A percentile compares a stretch with the other conserved stretches of the same genome.
These are phyloP conservation scores for Caradrina clavipalpis DNA, from an alignment of 2,888 invertebrate species.

Conservation along the genomic window DNA sequence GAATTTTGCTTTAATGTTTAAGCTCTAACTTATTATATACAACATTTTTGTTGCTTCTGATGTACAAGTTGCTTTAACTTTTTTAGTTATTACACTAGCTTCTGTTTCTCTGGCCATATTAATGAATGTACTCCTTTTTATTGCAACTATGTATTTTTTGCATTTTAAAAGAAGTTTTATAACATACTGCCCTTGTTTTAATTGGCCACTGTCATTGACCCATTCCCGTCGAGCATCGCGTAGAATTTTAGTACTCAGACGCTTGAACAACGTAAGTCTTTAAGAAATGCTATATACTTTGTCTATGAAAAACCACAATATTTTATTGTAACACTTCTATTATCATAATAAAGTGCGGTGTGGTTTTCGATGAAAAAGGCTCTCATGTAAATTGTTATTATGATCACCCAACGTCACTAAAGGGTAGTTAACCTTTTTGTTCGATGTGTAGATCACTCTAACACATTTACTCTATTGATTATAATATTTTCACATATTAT, in stretches of 20 bases:
- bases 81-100: constrained; percentile 25
- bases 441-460: constrained; percentile 73
- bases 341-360: constrained; percentile 64
- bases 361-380: constrained; percentile 76
- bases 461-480: constrained; percentile 73
- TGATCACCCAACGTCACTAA: constrained; percentile 72
- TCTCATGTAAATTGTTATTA: constrained; percentile 79
- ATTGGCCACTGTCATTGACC: constrained; percentile 22
- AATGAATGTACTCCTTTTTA: constrained; percentile 26
- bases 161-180: constrained; percentile 27
- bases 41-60: constrained; percentile 24
- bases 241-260: constrained; percentile 68
- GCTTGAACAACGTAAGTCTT: constrained; percentile 64
- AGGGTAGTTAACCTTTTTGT: constrained; percentile 59
- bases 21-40: constrained; percentile 50
- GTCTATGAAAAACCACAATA: constrained; percentile 58
- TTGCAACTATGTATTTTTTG: constrained; percentile 24
- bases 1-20: constrained; percentile 59
- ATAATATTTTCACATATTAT: constrained; percentile 80
- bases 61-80: constrained; percentile 29
- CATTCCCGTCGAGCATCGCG: constrained; percentile 66
- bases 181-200: constrained; percentile 25
- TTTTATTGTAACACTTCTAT: constrained; percentile 53
- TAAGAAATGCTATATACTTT: constrained; percentile 49
- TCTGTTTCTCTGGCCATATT: constrained; percentile 44